Percentiles rank a stretch among this genome's conserved stretches.
These are phyloP conservation scores for Poeciliopsis turneri DNA, from an alignment of 2,797 vertebrate species.

Conservation along the genomic window DNA sequence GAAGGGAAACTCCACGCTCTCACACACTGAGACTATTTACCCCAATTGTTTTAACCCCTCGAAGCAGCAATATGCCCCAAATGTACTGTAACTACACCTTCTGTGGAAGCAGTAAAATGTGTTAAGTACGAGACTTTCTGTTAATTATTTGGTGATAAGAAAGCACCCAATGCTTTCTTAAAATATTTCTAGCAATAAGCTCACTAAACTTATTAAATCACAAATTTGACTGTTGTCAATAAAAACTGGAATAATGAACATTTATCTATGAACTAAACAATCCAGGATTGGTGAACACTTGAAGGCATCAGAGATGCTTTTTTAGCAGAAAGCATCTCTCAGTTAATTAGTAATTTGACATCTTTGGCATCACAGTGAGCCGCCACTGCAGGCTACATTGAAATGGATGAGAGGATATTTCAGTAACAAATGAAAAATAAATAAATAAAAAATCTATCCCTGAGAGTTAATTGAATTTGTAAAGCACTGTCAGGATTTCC, in stretches of 20 bases:
- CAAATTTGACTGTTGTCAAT: slow-evolving; percentile 11
- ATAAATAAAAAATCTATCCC: slow-evolving; percentile 37
- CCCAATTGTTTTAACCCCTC: slow-evolving; percentile 28
- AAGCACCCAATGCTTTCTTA: background rate
- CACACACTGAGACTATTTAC: slow-evolving; percentile 27
- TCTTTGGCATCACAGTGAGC: slow-evolving; percentile 47
- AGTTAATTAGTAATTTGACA: slow-evolving; percentile 69
- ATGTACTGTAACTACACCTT: background rate
- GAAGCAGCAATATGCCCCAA: background rate
- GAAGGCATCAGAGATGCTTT: slow-evolving; percentile 25
- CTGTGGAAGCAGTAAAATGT: background rate
- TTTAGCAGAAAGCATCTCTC: slow-evolving; percentile 29
- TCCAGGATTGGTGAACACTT: slow-evolving; percentile 19
- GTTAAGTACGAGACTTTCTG: background rate
- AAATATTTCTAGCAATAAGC: background rate
- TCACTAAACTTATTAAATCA: background rate
- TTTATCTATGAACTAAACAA: slow-evolving; percentile 7
- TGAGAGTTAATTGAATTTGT: slow-evolving; percentile 46
- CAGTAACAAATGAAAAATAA: slow-evolving; percentile 35
- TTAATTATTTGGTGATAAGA: background rate
- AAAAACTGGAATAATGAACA: slow-evolving; percentile 6
- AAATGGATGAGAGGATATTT: slow-evolving; percentile 29
- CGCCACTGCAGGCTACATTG: slow-evolving; percentile 44
- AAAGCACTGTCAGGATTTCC: slow-evolving; percentile 44
- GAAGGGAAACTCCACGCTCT: slow-evolving; percentile 59